Base-by-base conservation (phyloP, 2,888 invertebrate species). In the Cryptophagus acutangulus region DNA sequence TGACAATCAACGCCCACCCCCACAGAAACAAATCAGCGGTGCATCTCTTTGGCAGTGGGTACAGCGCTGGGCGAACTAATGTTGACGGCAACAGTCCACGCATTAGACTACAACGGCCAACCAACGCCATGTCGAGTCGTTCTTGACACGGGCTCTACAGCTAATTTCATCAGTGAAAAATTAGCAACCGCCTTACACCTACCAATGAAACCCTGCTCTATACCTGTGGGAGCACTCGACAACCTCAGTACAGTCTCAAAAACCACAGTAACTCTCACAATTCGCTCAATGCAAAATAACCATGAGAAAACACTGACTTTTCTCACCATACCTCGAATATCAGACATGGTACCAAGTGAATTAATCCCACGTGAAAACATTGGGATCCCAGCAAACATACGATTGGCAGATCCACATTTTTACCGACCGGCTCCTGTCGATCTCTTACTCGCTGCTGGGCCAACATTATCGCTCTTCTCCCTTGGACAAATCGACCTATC, bases 291-390 rank as follows among this genome's bases (percentile, higher is more conserved):
- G 8, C 8, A 24, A 9, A n/a, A 24, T n/a, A 24, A 24, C 8
- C n/a, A 9, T 24, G n/a, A 24, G 24, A 8, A n/a, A 24, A 24
- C 24, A 9, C n/a, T 24, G 24, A 8, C 8, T 9, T 24, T 24
- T 24, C 24, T 24, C n/a, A n/a, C n/a, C n/a, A 24, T 24, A 24
- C 24, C 8, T 9, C 8, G n/a, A 24, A 24, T 24, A 8, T 8
- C 24, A 24, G 24, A 24, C 24, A n/a, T 9, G n/a, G 24, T 24
- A n/a, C 24, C 24, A 24, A 24, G 24, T 24, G 24, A 24, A 24
- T 9, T 24, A 9, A 9, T 24, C n/a, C 24, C 24, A n/a, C 24
- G 24, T 8, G 24, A 24, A 24, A 9, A 8, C 24, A 24, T 24
- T n/a, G 24, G n/a, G n/a, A 24, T 24, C n/a, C 24, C 24, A n/a